Base-by-base conservation (phyloP, 1,140 invertebrate genomes). In the Apis cerana region DNA sequence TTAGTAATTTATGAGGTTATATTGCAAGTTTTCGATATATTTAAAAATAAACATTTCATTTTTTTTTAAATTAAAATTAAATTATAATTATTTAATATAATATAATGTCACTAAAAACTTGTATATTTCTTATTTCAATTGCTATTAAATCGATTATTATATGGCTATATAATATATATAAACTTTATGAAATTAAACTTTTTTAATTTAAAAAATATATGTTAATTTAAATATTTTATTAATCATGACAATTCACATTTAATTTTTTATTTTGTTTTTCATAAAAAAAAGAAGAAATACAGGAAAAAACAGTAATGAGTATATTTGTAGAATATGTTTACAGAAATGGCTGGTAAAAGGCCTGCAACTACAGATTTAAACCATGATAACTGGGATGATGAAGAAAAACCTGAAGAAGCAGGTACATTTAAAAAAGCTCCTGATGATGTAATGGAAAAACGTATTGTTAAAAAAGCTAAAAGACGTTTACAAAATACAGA, bases 371-470 rank as follows among this genome's bases (percentile, higher is more conserved):
- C 94, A 58, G 96, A 98, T 79, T 94, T 99, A 79, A 98, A 97
- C 92, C 97, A 97, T 90, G 96, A 98, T n/a, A 99, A 99, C 93
- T 99, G 98, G 98, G 96, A 98, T 91, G 93, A 96, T 50, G 97
- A 98, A 85, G 97, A 98, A n/a, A 95, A 96, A 87, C 95, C 95
- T 59, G 97, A 98, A 94, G 97, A 97, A 86, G 95, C 95, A 82
- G 97, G 97, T 33, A 95, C 92, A 74, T 98, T 97, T 92, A 93
- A 94, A 88, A 95, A 95, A 88, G 97, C 98, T 11, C 78, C 96
- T 0, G 94, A 96, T 62, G 96, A 97, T 69, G 94, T 96, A 77
- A 91, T 99, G 43, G 95, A 97, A 89, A 96, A 95, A 88, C 95
- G 98, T 91, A 95, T 97, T 83, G 96, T 98, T 52, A 97, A 96